Percentiles rank a stretch among this genome's conserved stretches.
These are phyloP conservation scores for Venturia canescens DNA, from an alignment of 1,140 invertebrate species.

Conservation along the genomic window DNA sequence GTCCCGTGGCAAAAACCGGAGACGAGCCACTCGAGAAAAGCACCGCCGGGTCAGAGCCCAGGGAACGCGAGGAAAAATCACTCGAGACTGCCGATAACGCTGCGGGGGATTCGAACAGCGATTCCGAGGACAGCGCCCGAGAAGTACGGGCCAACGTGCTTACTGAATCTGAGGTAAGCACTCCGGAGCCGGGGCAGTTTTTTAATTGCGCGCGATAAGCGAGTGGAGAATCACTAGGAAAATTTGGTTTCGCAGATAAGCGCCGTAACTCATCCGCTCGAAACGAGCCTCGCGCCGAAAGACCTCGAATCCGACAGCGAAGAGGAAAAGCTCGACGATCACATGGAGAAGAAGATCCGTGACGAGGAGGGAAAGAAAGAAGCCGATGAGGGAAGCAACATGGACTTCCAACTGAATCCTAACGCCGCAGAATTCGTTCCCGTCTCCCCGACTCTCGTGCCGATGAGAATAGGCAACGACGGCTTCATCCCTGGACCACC, in stretches of 20 bases:
- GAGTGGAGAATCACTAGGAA: neutral
- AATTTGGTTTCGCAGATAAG: constrained; percentile 29
- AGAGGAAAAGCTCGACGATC: neutral
- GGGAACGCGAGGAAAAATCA: constrained; percentile 20
- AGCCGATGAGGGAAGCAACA: constrained; percentile 55
- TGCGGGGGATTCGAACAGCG: constrained; percentile 40
- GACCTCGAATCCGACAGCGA: neutral
- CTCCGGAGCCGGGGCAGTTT: neutral
- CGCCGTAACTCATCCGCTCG: neutral
- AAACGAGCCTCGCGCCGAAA: neutral
- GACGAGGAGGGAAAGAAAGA: constrained; percentile 2
- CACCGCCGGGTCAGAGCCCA: neutral
- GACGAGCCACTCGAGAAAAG: constrained; percentile 5
- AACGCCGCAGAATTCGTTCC: constrained; percentile 85
- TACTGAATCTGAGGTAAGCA: constrained; percentile 57
- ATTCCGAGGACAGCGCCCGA: constrained; percentile 36
- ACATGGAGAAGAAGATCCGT: constrained; percentile 6
- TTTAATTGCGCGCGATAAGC: neutral
- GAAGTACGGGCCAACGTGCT: constrained; percentile 47
- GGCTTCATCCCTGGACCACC: constrained; percentile 81
- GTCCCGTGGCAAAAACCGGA: constrained; percentile 41
- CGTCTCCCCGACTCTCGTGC: constrained; percentile 73
- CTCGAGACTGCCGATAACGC: constrained; percentile 45
- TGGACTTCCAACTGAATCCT: constrained; percentile 85
- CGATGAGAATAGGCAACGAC: constrained; percentile 69